These are phyloP conservation scores for Carpatolechia fugitivella DNA, from an alignment of 2,888 invertebrate genomes.

Conservation along the genomic window DNA sequence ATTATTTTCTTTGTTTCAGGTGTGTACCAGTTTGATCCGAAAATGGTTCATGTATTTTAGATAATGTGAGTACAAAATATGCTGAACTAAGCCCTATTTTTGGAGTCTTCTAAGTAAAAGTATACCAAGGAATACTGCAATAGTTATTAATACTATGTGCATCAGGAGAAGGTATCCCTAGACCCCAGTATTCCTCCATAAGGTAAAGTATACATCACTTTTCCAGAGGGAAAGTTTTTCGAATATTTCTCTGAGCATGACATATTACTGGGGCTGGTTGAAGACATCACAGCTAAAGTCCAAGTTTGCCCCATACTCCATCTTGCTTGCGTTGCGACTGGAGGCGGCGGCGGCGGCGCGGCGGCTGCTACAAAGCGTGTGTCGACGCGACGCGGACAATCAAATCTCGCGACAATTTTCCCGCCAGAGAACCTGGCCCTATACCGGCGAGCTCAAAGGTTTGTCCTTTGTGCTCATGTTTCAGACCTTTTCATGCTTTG, in stretches of 20 bases:
- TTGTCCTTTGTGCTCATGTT: conserved; percentile 2
- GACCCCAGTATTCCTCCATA: too few species aligned
- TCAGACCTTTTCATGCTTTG: conserved; percentile 17
- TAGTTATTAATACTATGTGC: too few species aligned
- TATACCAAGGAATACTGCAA: too few species aligned
- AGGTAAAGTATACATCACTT: neutral
- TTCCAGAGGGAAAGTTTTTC: too few species aligned
- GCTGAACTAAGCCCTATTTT: too few species aligned
- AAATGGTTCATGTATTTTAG: neutral
- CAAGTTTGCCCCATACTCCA: neutral
- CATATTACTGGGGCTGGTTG: conserved; percentile 45
- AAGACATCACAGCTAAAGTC: conserved; percentile 33
- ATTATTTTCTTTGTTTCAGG: conserved; percentile 60
- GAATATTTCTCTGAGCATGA: too few species aligned
- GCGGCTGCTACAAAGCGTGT: conserved; percentile 55
- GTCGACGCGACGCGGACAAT: conserved; percentile 56
- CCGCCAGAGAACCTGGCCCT: neutral
- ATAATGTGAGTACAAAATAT: neutral
- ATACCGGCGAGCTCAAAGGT: conserved; percentile 4
- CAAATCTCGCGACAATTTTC: conserved; percentile 50
- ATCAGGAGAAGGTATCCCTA: too few species aligned
- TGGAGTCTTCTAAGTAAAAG: too few species aligned
- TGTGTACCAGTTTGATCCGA: conserved; percentile 35
- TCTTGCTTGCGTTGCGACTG: neutral
- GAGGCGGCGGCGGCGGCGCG: conserved; percentile 3